phyloP scores from a whole-genome alignment of 2,113 vertebrate species.

The Cryptomyrus ogoouensis region DNA sequence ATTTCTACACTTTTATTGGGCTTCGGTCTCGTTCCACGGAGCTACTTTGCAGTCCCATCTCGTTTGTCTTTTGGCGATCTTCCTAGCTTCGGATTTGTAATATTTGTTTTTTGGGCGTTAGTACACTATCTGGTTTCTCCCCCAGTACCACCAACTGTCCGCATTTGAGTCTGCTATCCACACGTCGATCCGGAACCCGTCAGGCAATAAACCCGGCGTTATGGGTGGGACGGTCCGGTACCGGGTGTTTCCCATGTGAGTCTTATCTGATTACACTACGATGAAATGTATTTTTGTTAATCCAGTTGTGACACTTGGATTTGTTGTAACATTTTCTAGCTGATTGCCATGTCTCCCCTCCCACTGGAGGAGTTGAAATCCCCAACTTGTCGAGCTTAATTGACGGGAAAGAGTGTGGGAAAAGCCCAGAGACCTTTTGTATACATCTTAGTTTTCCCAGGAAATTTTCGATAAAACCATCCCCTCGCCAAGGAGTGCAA shows the following conservation, averaged over 20 bases:
- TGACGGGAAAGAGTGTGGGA: background rate
- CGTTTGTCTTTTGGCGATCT: background rate
- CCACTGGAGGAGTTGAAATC: background rate
- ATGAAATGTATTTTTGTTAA: background rate
- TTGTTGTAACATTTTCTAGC: background rate
- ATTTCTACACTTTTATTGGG: background rate
- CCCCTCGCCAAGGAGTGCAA: background rate
- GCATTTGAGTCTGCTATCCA: background rate
- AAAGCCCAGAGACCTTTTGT: background rate
- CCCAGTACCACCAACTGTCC: background rate
- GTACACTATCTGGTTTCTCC: background rate
- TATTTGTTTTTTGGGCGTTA: background rate
- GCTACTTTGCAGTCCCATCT: background rate
- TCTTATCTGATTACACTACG: background rate
- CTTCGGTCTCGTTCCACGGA: background rate
- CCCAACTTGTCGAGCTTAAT: background rate
- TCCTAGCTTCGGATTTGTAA: background rate
- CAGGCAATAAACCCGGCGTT: background rate
- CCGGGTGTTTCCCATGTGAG: background rate
- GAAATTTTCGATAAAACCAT: background rate
- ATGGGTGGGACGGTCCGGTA: background rate
- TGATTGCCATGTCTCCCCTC: background rate
- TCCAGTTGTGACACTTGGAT: background rate
- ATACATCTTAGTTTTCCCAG: background rate
- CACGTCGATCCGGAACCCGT: background rate